Evolutionary conservation across 2,113 vertebrate genomes (phyloP).

Genomic region (Malurus elegans): DNA sequence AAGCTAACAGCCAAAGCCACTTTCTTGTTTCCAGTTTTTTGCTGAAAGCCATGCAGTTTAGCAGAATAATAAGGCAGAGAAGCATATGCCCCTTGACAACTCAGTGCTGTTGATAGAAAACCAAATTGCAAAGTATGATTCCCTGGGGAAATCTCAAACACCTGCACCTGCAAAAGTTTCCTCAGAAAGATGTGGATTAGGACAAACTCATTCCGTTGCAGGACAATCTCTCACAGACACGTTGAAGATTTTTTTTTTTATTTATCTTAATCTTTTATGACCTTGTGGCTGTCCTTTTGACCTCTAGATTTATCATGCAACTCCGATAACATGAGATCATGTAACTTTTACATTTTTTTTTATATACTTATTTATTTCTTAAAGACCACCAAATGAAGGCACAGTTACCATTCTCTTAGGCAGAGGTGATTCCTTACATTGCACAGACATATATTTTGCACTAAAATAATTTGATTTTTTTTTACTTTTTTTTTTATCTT

Average conservation of each 20-base stretch:
- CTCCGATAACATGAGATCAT: neutral
- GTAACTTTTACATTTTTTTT: neutral
- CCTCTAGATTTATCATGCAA: neutral
- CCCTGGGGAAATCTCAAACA: neutral
- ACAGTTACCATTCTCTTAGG: neutral
- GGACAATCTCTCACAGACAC: neutral
- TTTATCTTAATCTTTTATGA: neutral
- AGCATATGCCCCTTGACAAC: neutral
- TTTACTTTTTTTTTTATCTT: neutral
- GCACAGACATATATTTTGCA: neutral
- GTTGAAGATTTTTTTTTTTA: neutral
- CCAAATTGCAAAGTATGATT: neutral
- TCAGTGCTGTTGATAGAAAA: neutral
- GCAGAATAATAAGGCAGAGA: neutral
- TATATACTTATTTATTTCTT: neutral
- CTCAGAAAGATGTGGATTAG: neutral
- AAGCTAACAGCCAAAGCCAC: neutral
- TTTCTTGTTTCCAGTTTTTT: constrained; percentile 1
- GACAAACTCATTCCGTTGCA: neutral
- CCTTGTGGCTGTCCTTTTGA: neutral
- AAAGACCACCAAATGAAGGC: neutral
- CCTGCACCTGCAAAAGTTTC: neutral
- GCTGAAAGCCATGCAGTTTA: neutral
- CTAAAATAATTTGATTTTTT: neutral
- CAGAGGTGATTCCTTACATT: neutral